These are phyloP conservation scores for Ctenicera cuprea DNA, from an alignment of 2,888 invertebrate species.

Conservation along the genomic window DNA sequence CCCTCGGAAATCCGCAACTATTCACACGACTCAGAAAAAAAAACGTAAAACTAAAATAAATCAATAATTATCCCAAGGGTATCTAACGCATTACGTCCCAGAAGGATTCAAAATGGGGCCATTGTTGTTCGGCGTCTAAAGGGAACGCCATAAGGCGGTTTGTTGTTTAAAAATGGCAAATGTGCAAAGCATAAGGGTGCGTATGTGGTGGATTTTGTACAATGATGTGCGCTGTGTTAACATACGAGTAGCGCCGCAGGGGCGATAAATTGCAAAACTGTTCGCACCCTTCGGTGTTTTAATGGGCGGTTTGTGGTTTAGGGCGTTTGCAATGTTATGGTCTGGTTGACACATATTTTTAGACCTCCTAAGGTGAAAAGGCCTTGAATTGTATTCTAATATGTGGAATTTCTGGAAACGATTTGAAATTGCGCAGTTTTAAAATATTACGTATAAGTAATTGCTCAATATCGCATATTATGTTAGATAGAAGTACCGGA, in stretches of 20 bases:
- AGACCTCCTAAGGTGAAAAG: not conserved
- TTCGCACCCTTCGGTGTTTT: constrained; percentile 32
- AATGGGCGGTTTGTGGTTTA: constrained; percentile 45
- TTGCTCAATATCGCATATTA: no score
- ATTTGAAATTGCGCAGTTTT: no score
- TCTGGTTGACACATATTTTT: constrained; percentile 15
- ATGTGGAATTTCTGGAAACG: no score
- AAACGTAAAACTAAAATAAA: no score
- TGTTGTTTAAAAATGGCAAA: constrained; percentile 19
- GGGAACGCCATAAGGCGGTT: constrained; percentile 43
- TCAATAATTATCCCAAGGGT: not conserved
- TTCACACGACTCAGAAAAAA: no score
- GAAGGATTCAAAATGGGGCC: constrained; percentile 28
- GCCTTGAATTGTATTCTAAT: not conserved
- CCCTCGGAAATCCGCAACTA: not conserved
- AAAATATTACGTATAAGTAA: no score
- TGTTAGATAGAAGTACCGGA: no score
- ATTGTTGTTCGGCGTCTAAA: constrained; percentile 21
- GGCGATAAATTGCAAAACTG: constrained; percentile 38
- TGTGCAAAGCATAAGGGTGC: constrained; percentile 16
- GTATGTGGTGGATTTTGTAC: constrained; percentile 17
- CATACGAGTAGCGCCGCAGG: constrained; percentile 22
- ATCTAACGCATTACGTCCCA: constrained; percentile 11
- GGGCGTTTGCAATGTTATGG: constrained; percentile 8
- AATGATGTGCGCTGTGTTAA: constrained; percentile 26